These are phyloP conservation scores for Sycophila sp. DNA, from an alignment of 1,140 invertebrate genomes.

Conservation along the genomic window DNA sequence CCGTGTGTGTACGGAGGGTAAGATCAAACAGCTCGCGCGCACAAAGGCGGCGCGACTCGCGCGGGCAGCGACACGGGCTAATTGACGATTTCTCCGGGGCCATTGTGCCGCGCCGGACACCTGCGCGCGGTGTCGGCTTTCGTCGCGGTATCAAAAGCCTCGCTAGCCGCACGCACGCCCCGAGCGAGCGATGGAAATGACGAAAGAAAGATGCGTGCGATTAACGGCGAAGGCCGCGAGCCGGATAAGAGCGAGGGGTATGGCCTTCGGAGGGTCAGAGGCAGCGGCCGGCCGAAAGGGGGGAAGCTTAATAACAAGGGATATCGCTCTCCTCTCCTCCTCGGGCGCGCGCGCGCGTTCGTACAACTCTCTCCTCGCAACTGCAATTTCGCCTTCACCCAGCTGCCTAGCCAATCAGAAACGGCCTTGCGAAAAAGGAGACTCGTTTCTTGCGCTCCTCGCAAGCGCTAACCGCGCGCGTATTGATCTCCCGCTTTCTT, in stretches of 20 bases:
- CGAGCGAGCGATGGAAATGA: conserved; percentile 35
- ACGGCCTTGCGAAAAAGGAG: conserved; percentile 45
- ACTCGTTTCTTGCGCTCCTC: conserved; percentile 9
- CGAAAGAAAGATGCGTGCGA: conserved; percentile 15
- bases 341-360: not conserved
- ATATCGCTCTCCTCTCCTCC: conserved; percentile 15
- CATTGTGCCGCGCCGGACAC: conserved; percentile 40
- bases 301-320: conserved; percentile 39
- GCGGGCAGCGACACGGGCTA: conserved; percentile 40
- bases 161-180: not conserved
- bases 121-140: conserved; percentile 41
- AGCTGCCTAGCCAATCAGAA: conserved; percentile 55
- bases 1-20: too few species aligned
- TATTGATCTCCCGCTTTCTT: conserved; percentile 34
- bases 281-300: not conserved
- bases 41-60: not conserved
- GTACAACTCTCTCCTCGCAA: conserved; percentile 10
- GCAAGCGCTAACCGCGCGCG: not conserved
- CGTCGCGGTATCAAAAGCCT: too few species aligned
- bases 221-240: conserved; percentile 6
- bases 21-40: not conserved
- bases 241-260: conserved; percentile 26
- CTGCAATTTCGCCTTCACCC: conserved; percentile 51
- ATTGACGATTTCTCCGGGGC: conserved; percentile 44
- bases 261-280: conserved; percentile 41